Percentiles rank a stretch among this genome's conserved stretches.
Evolutionary conservation across 2,888 invertebrate species (phyloP).

Genomic region (Cremastinae sp.): DNA sequence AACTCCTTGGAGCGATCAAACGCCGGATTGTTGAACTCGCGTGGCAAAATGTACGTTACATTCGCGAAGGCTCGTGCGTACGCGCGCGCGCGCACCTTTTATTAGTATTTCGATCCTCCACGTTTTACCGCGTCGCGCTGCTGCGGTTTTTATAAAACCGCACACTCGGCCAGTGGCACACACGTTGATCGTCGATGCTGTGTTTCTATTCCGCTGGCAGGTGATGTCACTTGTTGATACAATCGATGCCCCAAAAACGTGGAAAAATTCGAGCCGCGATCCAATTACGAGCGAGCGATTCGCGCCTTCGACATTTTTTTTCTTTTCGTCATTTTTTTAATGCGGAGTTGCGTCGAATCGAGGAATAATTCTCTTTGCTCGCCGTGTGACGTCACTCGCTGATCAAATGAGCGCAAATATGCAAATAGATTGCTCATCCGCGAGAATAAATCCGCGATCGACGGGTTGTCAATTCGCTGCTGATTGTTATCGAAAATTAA

Average conservation of each 20-base stretch:
- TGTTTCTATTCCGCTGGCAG: slow-evolving; percentile 34
- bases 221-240: slow-evolving; percentile 59
- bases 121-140: slow-evolving; percentile 3
- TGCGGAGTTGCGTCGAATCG: too few relatives aligned
- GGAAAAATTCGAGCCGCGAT: too few relatives aligned
- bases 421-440: too few relatives aligned
- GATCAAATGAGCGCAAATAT: too few relatives aligned
- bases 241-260: slow-evolving; percentile 48
- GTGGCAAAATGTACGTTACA: slow-evolving; percentile 36
- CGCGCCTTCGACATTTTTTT: too few relatives aligned
- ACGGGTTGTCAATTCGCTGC: too few relatives aligned
- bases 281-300: slow-evolving; percentile 24
- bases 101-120: not conserved
- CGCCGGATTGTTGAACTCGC: slow-evolving; percentile 22
- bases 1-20: slow-evolving; percentile 28
- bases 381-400: too few relatives aligned
- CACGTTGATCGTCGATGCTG: slow-evolving; percentile 32
- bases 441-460: too few relatives aligned
- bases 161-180: slow-evolving; percentile 38
- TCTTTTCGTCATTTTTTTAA: too few relatives aligned
- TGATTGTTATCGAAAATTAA: too few relatives aligned
- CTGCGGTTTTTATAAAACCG: slow-evolving; percentile 29
- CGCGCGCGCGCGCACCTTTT: too few relatives aligned
- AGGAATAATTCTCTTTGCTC: too few relatives aligned
- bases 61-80: slow-evolving; percentile 4